Base-by-base conservation (phyloP, 1,140 invertebrate species). In the Heliothis subflexa region DNA sequence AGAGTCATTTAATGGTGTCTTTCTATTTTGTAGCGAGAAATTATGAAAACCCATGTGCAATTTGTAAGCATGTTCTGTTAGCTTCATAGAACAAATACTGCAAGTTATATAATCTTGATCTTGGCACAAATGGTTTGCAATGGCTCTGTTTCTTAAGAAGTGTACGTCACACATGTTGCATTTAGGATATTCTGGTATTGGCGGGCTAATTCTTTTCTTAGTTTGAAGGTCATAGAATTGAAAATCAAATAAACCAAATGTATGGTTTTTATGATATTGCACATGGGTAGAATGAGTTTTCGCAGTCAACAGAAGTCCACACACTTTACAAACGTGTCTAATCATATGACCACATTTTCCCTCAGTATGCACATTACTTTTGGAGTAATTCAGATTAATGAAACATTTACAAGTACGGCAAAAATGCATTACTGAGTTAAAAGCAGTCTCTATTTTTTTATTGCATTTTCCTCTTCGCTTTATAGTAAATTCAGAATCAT, bases 31-130 rank as follows among this genome's bases (percentile, higher is more conserved):
- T 61, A 59, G 25, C 28, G 49, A 52, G 64, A 88, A 91, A 70
- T 80, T 50, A 78, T 93, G 90, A 85, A 90, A 91, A 33, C 80
- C 54, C 62, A 89, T 81, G 77, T 93, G 90, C 71, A 93, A 80
- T 71, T 87, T 85, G 75, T 84, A 88, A 57, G 84, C 84, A 13
- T 49, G 40, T 66, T 88, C 78, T 18, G 81, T 84, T 25, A 91
- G 78, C 68, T 88, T 88, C 28, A 80, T 84, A 7, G 84, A 64
- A 78, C 90, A 93, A 45, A 84, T 73, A 40, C 79, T 49, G 59
- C 91, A 93, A 14, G 70, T 81, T 47, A 83, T 75, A 78, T 75
- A 81, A 5, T 82, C 57, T 28, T 50, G 59, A 33, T 86, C 79
- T 59, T 64, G 74, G 64, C 91, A 93, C 25, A 78, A 10, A 80